Conservation (phyloP, 2,797 vertebrate species). For the Echeneis naucrates region DNA sequence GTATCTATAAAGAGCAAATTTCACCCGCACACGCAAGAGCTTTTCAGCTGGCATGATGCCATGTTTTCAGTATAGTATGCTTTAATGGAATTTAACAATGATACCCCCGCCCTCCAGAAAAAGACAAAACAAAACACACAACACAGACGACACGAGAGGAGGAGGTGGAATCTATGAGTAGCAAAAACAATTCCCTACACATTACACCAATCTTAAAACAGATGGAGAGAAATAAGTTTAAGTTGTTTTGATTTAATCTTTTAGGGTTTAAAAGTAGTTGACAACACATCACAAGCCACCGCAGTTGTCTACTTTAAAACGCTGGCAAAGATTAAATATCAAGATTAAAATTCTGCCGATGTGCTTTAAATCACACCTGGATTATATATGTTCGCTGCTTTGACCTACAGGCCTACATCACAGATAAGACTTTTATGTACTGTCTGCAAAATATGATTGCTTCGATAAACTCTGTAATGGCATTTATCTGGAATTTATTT, state of each 20-base stretch:
- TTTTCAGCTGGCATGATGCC: background rate
- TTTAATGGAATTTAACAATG: conserved; percentile 2
- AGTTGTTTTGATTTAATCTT: conserved; percentile 33
- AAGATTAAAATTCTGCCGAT: conserved; percentile 46
- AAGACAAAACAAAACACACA: conserved; percentile 1
- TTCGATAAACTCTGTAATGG: conserved; percentile 24
- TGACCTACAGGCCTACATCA: conserved; percentile 27
- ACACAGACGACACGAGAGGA: conserved; percentile 5
- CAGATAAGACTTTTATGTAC: background rate
- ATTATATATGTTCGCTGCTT: conserved; percentile 49
- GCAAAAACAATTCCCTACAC: conserved; percentile 17
- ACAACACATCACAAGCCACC: conserved; percentile 5
- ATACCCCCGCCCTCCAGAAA: no score
- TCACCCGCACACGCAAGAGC: background rate
- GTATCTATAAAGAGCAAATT: background rate
- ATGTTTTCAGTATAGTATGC: background rate
- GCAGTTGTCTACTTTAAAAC: background rate
- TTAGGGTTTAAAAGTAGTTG: background rate
- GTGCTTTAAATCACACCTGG: conserved; percentile 58
- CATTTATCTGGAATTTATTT: conserved; percentile 7
- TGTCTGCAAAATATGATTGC: conserved; percentile 17
- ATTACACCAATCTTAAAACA: conserved; percentile 32
- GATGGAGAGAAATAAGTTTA: conserved; percentile 37
- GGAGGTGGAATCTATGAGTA: background rate
- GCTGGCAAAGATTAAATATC: conserved; percentile 38